phyloP scores from a whole-genome alignment of 1,140 invertebrate species.

The Mycetomoellerius zeteki region DNA sequence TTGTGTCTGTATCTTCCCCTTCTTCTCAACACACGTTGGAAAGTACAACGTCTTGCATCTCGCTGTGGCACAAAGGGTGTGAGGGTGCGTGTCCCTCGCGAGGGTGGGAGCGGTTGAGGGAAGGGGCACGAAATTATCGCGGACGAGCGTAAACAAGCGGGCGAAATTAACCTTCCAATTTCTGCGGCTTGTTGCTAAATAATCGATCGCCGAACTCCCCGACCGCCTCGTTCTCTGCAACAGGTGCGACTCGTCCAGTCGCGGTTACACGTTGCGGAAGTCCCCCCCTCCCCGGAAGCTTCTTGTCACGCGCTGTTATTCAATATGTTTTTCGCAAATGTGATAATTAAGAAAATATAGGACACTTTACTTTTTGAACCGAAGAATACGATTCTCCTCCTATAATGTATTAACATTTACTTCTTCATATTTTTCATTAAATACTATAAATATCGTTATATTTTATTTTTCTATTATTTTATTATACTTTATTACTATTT shows the following conservation, averaged over 20 bases:
- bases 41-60: background rate
- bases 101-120: background rate
- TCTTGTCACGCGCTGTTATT: background rate
- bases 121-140: slow-evolving; percentile 79
- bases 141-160: slow-evolving; percentile 82
- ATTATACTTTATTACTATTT: background rate
- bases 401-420: background rate
- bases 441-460: background rate
- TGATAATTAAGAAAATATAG: background rate
- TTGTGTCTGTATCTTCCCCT: background rate
- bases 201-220: slow-evolving; percentile 83
- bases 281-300: background rate
- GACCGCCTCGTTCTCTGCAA: slow-evolving; percentile 77
- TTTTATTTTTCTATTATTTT: background rate
- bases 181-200: slow-evolving; percentile 85
- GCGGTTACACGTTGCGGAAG: slow-evolving; percentile 77
- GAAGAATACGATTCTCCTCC: background rate
- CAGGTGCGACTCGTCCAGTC: slow-evolving; percentile 77
- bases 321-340: background rate
- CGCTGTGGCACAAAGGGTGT: background rate
- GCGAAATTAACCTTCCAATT: slow-evolving; percentile 85
- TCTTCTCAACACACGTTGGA: too few species aligned
- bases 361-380: background rate
- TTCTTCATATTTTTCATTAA: background rate
- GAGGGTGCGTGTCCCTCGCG: slow-evolving; percentile 4